phyloP scores from a whole-genome alignment of 2,888 invertebrate species.

The Callinectes sapidus region DNA sequence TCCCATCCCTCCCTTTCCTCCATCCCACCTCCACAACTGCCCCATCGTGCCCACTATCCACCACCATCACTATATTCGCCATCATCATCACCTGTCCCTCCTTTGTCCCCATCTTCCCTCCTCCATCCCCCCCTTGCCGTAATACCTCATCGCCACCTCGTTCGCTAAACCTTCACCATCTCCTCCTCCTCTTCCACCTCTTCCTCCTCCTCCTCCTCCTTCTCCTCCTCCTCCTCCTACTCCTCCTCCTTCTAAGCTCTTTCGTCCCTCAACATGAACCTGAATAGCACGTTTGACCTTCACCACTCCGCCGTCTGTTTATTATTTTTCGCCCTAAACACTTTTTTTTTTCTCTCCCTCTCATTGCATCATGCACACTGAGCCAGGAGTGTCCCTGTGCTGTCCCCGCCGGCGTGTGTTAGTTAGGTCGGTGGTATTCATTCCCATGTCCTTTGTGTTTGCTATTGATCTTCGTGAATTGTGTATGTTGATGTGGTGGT shows the following conservation, averaged over 20 bases:
- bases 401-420: background rate
- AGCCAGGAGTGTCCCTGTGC: background rate
- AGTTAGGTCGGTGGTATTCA: background rate
- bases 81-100: slow-evolving; percentile 16
- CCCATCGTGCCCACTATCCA: slow-evolving; percentile 17
- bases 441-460: background rate
- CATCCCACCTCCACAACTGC: slow-evolving; percentile 7
- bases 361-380: background rate
- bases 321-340: background rate
- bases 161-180: background rate
- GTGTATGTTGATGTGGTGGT: background rate
- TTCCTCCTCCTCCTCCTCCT: background rate
- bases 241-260: slow-evolving; percentile 11
- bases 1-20: background rate
- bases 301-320: slow-evolving; percentile 5
- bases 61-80: background rate
- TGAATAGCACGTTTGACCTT: slow-evolving; percentile 27
- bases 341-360: background rate
- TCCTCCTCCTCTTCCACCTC: background rate
- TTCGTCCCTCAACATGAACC: slow-evolving; percentile 12
- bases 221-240: background rate
- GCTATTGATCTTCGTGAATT: background rate
- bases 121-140: background rate
- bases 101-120: slow-evolving; percentile 10
- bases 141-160: slow-evolving; percentile 7